Evolutionary conservation across 2,113 vertebrate genomes (phyloP).

Genomic region (Spheniscus mendiculus): DNA sequence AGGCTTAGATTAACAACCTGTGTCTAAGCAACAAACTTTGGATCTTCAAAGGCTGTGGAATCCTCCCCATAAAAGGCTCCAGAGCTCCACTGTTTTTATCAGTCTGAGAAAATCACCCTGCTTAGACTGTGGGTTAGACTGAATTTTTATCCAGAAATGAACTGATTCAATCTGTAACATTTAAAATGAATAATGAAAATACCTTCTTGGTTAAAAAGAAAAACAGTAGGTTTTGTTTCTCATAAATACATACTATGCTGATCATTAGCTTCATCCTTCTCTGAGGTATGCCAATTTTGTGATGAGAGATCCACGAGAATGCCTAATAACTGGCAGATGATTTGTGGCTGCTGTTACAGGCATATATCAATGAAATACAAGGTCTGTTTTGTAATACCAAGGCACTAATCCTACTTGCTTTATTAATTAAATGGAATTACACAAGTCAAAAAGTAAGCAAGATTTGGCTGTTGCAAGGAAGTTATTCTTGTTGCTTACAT

Average conservation of each 20-base stretch:
- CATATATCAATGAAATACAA: background rate
- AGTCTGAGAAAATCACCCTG: slow-evolving; percentile 1
- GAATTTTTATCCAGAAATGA: background rate
- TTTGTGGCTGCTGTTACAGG: background rate
- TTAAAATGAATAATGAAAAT: background rate
- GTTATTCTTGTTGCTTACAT: background rate
- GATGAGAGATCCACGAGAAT: background rate
- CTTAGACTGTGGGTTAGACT: background rate
- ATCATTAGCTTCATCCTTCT: background rate
- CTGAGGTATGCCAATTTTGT: background rate
- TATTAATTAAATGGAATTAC: slow-evolving; percentile 10
- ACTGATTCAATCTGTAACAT: background rate
- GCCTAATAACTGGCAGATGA: background rate
- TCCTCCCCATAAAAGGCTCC: background rate
- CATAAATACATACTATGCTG: background rate
- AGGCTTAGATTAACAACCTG: slow-evolving; percentile 3
- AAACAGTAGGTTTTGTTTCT: background rate
- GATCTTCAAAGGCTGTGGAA: slow-evolving; percentile 18
- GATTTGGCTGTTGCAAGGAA: background rate
- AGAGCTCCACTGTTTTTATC: background rate
- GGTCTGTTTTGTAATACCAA: background rate
- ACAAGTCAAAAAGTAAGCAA: background rate
- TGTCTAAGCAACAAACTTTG: background rate
- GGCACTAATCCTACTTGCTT: background rate
- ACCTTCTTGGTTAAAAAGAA: background rate